phyloP scores from a whole-genome alignment of 2,113 vertebrate genomes.

The Lasiurus cinereus region DNA sequence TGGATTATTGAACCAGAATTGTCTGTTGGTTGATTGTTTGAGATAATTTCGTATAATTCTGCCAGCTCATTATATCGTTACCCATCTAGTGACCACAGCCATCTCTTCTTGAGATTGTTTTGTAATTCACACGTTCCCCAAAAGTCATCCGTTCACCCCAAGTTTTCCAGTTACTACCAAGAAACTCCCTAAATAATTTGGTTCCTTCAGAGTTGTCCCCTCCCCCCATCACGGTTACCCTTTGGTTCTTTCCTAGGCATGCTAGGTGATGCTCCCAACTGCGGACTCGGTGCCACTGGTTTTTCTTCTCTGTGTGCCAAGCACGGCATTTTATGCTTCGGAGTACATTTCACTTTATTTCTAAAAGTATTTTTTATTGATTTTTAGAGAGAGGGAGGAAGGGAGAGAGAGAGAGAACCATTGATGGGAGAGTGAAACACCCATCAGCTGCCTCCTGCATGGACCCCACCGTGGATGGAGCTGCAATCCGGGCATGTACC shows the following conservation, averaged over 20 bases:
- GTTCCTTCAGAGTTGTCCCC: background rate
- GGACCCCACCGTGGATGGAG: too few species aligned
- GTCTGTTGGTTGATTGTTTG: background rate
- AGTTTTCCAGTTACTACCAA: background rate
- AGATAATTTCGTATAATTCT: conserved; percentile 8
- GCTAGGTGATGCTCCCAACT: background rate
- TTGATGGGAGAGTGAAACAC: too few species aligned
- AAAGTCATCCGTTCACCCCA: background rate
- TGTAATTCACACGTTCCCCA: background rate
- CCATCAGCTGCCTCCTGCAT: too few species aligned
- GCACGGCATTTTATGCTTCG: background rate
- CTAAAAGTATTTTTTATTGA: too few species aligned
- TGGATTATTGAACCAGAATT: background rate
- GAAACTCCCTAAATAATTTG: background rate
- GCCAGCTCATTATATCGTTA: background rate
- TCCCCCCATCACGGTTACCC: background rate
- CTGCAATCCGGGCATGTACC: too few species aligned
- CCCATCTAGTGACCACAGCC: background rate
- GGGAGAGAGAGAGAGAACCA: too few species aligned
- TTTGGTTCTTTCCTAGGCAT: background rate
- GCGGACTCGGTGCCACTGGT: background rate
- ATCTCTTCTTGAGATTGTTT: background rate
- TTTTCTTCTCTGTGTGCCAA: background rate
- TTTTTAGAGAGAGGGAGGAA: too few species aligned
- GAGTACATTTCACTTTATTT: too few species aligned